These are phyloP conservation scores for Thymelicus acteon DNA, from an alignment of 2,888 invertebrate species.

Conservation along the genomic window DNA sequence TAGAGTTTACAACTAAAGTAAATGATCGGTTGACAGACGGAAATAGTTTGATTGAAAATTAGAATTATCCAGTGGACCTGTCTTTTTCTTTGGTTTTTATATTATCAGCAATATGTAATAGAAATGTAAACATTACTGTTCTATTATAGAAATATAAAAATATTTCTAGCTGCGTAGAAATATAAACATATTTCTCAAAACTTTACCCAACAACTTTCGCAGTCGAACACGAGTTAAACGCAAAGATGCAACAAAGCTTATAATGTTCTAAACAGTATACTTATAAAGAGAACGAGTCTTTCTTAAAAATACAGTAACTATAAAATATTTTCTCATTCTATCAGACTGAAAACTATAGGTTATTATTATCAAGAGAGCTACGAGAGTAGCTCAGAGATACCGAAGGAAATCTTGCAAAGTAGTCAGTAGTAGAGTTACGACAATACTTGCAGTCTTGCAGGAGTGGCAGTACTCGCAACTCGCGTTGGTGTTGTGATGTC, in stretches of 20 bases:
- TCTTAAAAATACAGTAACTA: constrained; percentile 21
- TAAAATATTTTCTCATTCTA: constrained; percentile 28
- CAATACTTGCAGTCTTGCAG: constrained; percentile 9
- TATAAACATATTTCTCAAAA: constrained; percentile 16
- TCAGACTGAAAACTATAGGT: constrained; percentile 27
- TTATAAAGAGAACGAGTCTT: constrained; percentile 20
- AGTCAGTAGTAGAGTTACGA: background rate
- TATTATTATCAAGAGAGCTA: constrained; percentile 4
- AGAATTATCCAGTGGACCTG: constrained; percentile 24
- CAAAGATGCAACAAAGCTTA: constrained; percentile 19
- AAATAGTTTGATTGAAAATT: constrained; percentile 15
- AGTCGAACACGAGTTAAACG: constrained; percentile 2
- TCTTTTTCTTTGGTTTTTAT: constrained; percentile 33
- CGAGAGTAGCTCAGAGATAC: constrained; percentile 9
- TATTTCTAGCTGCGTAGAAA: constrained; percentile 16
- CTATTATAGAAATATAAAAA: constrained; percentile 8
- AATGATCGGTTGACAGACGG: constrained; percentile 8
- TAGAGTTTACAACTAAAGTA: constrained; percentile 20
- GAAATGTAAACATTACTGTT: constrained; percentile 22
- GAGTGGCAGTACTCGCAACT: constrained; percentile 1
- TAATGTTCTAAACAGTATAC: constrained; percentile 12
- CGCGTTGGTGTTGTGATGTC: constrained; percentile 19
- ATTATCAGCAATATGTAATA: constrained; percentile 17
- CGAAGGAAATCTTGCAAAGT: constrained; percentile 1
- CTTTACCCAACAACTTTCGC: constrained; percentile 17